Conservation (phyloP, 1,140 invertebrate species). For the Platyura marginata region DNA sequence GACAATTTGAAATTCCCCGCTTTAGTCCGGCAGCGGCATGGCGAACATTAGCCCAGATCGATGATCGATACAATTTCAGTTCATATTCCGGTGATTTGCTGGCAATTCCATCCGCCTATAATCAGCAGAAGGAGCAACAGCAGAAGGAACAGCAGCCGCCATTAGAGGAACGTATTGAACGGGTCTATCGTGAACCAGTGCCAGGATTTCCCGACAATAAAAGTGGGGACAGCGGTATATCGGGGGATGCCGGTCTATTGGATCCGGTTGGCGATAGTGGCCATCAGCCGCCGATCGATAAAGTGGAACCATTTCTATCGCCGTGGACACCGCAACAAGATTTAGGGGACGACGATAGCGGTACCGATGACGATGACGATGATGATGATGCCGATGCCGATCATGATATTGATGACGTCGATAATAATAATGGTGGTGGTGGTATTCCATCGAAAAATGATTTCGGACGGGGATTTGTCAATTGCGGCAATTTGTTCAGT, state of each 20-base stretch:
- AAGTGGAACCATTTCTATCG: slow-evolving; percentile 7
- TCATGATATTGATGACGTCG: slow-evolving; percentile 28
- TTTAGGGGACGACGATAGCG: slow-evolving; percentile 28
- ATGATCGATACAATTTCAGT: slow-evolving; percentile 4
- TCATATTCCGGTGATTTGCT: slow-evolving; percentile 9
- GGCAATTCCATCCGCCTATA: slow-evolving; percentile 21
- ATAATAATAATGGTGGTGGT: slow-evolving; percentile 43
- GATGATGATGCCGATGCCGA: slow-evolving; percentile 44
- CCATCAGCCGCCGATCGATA: neutral
- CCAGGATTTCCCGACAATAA: slow-evolving; percentile 30
- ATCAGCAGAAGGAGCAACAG: slow-evolving; percentile 13
- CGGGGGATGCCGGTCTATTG: slow-evolving; percentile 35
- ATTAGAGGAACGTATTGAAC: slow-evolving; percentile 24
- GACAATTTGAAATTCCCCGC: slow-evolving; percentile 48
- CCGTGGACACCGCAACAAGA: slow-evolving; percentile 72
- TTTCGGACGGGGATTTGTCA: slow-evolving; percentile 7
- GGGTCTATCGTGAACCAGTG: slow-evolving; percentile 13
- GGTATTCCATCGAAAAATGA: slow-evolving; percentile 27
- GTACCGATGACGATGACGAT: slow-evolving; percentile 18
- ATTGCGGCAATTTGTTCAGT: slow-evolving; percentile 46
- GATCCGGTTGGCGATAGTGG: slow-evolving; percentile 8
- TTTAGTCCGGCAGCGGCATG: slow-evolving; percentile 71
- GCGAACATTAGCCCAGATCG: slow-evolving; percentile 36
- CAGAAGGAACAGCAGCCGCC: slow-evolving; percentile 16
- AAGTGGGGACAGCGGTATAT: slow-evolving; percentile 63